Percentiles rank a stretch among this genome's conserved stretches.
phyloP scores from a whole-genome alignment of 2,113 vertebrate species.

The Atrichornis clamosus region DNA sequence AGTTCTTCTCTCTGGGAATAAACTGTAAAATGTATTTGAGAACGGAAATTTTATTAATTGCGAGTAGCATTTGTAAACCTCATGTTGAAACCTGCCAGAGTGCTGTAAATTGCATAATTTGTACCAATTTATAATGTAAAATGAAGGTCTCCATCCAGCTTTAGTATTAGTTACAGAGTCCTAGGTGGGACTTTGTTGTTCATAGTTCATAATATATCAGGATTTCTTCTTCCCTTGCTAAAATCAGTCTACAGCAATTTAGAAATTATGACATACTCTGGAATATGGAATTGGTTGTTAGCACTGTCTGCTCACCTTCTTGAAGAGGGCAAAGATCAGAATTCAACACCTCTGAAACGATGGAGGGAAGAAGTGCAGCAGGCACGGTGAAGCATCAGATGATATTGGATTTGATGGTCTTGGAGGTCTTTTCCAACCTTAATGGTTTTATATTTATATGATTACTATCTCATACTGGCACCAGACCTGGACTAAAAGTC shows the following conservation, averaged over 20 bases:
- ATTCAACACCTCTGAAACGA: not conserved
- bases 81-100: not conserved
- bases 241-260: not conserved
- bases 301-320: not conserved
- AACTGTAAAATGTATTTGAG: not conserved
- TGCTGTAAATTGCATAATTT: not conserved
- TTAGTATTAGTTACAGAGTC: not conserved
- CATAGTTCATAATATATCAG: not conserved
- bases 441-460: accelerated
- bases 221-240: not conserved
- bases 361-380: not conserved
- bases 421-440: not conserved
- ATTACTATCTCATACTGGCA: not conserved
- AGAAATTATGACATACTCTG: not conserved
- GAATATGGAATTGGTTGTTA: not conserved
- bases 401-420: not conserved
- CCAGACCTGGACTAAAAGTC: not conserved
- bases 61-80: not conserved
- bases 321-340: not conserved
- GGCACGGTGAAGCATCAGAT: not conserved
- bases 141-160: not conserved
- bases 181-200: not conserved
- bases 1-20: not conserved
- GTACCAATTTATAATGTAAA: not conserved
- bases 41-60: slow-evolving; percentile 2